These are phyloP conservation scores for Cephus pygmeus DNA, from an alignment of 2,888 invertebrate species.

Conservation along the genomic window DNA sequence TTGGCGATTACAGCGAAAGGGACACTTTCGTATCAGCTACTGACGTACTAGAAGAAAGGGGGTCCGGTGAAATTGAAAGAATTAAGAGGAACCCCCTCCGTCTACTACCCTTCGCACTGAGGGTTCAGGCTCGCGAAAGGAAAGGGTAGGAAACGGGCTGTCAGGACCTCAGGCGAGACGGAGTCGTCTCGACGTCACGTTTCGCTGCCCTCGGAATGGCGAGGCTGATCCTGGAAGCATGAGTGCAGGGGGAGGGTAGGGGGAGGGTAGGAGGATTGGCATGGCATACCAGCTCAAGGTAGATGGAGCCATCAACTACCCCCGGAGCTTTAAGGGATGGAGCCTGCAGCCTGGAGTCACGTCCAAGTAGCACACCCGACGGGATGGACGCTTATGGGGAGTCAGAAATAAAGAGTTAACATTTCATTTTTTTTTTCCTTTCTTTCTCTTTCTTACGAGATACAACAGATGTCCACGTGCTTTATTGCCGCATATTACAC, in stretches of 20 bases:
- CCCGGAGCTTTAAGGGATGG: constrained; percentile 10
- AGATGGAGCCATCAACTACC: constrained; percentile 26
- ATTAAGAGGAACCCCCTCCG: not conserved
- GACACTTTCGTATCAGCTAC: too few species aligned
- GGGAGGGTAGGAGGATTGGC: not conserved
- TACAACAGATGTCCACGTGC: too few species aligned
- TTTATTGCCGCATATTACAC: too few species aligned
- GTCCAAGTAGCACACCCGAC: constrained; percentile 21
- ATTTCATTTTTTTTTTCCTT: constrained; percentile 9
- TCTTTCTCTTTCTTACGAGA: too few species aligned
- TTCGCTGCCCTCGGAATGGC: constrained; percentile 10
- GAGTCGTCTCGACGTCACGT: constrained; percentile 20
- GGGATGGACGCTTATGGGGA: constrained; percentile 24
- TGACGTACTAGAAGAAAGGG: not conserved
- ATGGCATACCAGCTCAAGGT: constrained; percentile 19
- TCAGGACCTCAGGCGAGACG: constrained; percentile 18
- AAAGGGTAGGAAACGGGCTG: constrained; percentile 3
- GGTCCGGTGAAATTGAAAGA: not conserved
- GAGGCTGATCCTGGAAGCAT: not conserved
- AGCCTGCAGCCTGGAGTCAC: constrained; percentile 19
- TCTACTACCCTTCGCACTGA: not conserved
- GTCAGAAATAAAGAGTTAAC: constrained; percentile 25
- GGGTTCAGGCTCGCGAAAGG: not conserved
- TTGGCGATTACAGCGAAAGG: too few species aligned
- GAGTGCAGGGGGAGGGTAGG: not conserved